phyloP scores from a whole-genome alignment of 2,113 vertebrate species.

The Rhinogobius similis region DNA sequence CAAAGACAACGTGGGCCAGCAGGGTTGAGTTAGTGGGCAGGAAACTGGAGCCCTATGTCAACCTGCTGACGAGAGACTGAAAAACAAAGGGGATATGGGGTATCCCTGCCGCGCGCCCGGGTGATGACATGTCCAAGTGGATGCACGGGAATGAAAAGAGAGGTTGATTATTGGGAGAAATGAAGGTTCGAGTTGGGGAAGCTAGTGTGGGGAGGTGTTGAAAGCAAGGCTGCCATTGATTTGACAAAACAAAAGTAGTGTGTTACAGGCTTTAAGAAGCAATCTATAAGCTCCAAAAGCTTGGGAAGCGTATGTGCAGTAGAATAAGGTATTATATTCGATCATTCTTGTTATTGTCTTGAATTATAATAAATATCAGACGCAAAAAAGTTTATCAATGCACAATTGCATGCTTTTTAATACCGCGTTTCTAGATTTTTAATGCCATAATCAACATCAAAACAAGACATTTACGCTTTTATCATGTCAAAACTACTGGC shows the following conservation, averaged over 20 bases:
- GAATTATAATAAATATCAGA: too few species aligned
- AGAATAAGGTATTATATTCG: too few species aligned
- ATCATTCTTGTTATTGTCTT: too few species aligned
- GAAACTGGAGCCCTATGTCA: constrained; percentile 38
- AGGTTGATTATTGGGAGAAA: constrained; percentile 1
- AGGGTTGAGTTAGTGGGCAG: constrained; percentile 40
- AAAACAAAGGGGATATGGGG: constrained; percentile 12
- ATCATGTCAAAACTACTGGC: too few species aligned
- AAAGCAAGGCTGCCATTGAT: constrained; percentile 4
- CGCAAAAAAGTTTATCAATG: too few species aligned
- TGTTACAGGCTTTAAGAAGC: not conserved
- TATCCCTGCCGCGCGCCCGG: constrained; percentile 7
- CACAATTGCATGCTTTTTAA: too few species aligned
- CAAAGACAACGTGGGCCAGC: constrained; percentile 42
- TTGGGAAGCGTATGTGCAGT: not conserved
- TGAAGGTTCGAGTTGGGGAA: constrained; percentile 1
- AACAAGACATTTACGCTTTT: too few species aligned
- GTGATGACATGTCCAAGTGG: constrained; percentile 9
- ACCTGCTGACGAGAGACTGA: constrained; percentile 30
- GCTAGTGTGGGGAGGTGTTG: not conserved
- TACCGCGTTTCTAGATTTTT: too few species aligned
- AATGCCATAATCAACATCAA: too few species aligned
- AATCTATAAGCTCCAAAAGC: not conserved
- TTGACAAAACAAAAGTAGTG: not conserved
- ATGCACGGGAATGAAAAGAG: constrained; percentile 11